Percentiles rank a stretch among this genome's conserved stretches.
phyloP scores from a whole-genome alignment of 1,140 invertebrate species.

The Caligus rogercresseyi region DNA sequence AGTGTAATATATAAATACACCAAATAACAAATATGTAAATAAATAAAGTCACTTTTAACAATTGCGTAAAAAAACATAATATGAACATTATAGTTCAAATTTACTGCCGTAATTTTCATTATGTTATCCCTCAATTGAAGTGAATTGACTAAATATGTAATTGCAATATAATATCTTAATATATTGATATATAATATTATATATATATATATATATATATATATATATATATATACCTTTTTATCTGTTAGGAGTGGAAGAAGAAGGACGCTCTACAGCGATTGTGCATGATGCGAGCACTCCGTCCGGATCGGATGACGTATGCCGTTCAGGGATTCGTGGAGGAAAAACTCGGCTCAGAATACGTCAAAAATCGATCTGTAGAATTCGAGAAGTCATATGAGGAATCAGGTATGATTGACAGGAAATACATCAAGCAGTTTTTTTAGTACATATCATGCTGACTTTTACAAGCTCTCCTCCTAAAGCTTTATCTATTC shows the following conservation, averaged over 20 bases:
- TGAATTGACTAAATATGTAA: too few relatives aligned
- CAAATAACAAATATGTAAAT: too few relatives aligned
- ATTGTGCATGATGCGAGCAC: conserved; percentile 78
- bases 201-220: too few relatives aligned
- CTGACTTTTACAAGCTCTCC: background rate
- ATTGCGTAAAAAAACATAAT: too few relatives aligned
- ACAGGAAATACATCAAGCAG: background rate
- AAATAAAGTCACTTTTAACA: too few relatives aligned
- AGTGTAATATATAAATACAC: too few relatives aligned
- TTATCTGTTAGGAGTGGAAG: conserved; percentile 60
- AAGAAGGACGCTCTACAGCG: conserved; percentile 77
- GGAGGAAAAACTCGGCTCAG: conserved; percentile 76
- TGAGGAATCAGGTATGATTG: conserved; percentile 55
- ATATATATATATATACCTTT: background rate
- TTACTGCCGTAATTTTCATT: too few relatives aligned
- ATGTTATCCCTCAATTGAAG: too few relatives aligned
- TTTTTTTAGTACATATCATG: background rate
- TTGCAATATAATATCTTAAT: too few relatives aligned
- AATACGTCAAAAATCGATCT: conserved; percentile 68
- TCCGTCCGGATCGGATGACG: conserved; percentile 81
- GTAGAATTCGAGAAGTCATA: conserved; percentile 85
- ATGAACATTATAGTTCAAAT: too few relatives aligned
- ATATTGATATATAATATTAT: too few relatives aligned
- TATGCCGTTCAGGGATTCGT: conserved; percentile 64
- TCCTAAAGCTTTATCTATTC: too few relatives aligned